Evolutionary conservation across 2,888 invertebrate species (phyloP).

Genomic region (Xestia rhomboidea): DNA sequence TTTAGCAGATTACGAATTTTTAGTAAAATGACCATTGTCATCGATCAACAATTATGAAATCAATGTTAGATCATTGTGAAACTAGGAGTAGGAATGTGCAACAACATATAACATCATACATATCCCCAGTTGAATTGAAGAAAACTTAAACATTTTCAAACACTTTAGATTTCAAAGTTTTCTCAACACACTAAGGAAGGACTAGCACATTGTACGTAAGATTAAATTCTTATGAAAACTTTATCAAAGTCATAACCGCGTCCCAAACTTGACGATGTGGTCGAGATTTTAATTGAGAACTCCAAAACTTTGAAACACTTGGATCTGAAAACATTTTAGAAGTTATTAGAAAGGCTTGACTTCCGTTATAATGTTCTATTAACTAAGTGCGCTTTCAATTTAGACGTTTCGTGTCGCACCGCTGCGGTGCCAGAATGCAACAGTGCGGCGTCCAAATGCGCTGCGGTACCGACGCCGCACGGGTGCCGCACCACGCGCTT

Average conservation of each 20-base stretch:
- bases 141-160: background rate
- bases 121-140: background rate
- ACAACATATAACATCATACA: background rate
- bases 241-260: background rate
- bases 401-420: no score
- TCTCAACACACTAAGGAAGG: background rate
- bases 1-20: no score
- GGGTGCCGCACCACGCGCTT: no score
- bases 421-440: no score
- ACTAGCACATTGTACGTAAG: background rate
- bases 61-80: no score
- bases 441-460: no score
- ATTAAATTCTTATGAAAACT: constrained; percentile 8
- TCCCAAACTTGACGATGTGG: constrained; percentile 6
- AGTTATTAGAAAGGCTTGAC: constrained; percentile 3
- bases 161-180: background rate
- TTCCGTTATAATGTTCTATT: background rate
- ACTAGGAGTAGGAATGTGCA: no score
- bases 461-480: no score
- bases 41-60: no score
- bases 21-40: no score
- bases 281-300: constrained; percentile 23
- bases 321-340: constrained; percentile 26
- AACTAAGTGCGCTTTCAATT: no score
- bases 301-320: constrained; percentile 20